Evolutionary conservation across 2,888 invertebrate species (phyloP).

Genomic region (Shargacucullia verbasci): DNA sequence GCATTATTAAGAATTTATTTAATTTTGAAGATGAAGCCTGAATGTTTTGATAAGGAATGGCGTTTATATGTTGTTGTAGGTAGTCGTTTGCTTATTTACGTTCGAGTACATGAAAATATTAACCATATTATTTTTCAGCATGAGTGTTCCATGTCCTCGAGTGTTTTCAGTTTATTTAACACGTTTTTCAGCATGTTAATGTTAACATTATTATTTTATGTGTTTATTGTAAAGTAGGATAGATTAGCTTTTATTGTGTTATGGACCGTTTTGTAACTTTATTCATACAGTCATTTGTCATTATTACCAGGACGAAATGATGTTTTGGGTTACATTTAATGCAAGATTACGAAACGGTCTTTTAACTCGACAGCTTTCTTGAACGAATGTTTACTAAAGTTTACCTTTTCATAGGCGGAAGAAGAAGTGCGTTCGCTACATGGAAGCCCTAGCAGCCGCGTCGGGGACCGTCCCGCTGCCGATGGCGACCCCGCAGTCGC

Average conservation of each 20-base stretch:
- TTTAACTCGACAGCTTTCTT: neutral
- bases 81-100: constrained; percentile 55
- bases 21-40: constrained; percentile 39
- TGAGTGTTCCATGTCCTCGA: constrained; percentile 51
- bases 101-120: constrained; percentile 34
- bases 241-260: constrained; percentile 49
- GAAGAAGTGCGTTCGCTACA: constrained; percentile 98
- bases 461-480: constrained; percentile 92
- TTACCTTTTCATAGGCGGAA: constrained; percentile 92
- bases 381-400: neutral
- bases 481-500: constrained; percentile 93
- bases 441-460: constrained; percentile 94
- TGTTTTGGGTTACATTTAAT: too few relatives aligned
- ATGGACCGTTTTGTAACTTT: constrained; percentile 34
- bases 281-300: neutral
- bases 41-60: constrained; percentile 44
- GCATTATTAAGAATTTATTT: constrained; percentile 28
- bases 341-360: constrained; percentile 47
- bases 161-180: constrained; percentile 50
- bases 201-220: constrained; percentile 53
- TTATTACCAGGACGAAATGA: too few relatives aligned
- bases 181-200: constrained; percentile 51
- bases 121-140: constrained; percentile 52
- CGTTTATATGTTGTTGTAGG: constrained; percentile 58
- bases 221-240: constrained; percentile 62